Evolutionary conservation across 2,797 vertebrate species (phyloP), one percentile per base, ranked within the genome.

Genomic region (Smutsia gigantea): DNA sequence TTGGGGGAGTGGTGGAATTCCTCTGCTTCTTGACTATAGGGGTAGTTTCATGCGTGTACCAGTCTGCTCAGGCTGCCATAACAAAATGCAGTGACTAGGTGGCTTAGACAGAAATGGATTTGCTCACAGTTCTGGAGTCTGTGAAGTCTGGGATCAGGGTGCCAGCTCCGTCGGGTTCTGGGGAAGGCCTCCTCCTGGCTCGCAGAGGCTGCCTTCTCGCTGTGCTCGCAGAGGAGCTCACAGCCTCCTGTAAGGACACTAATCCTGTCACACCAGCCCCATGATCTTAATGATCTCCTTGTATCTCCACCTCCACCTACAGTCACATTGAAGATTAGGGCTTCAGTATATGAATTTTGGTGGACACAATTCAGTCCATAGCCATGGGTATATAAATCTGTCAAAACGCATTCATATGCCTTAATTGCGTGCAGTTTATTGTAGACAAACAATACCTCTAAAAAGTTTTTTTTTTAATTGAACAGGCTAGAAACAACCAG

Each of bases 401-500:
- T 51, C 34, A 68, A 55, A 82, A 88, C 25, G 63, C 61, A 59
- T 81, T 49, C 23, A 6, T 63, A 19, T 77, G 31, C 31, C 90
- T 90, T 61, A 37, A 61, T 42, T 79, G 17, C 87, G 27, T 75
- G 1, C 4, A 63, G 2, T 79, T 93, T 89, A 25, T 90, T 87
- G 23, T 23, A 81, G 11, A 37, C 39, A 69, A 87, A 46, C 9
- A 31, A 8, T 37, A 66, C 19, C 19, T 93, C 34, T n/a, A 83
- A 90, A 49, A 93, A 92, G 34, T 93, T 69, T 84, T 64, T 31
- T 42, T n/a, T n/a, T n/a, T n/a, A 86, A 64, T 21, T 7, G 15
- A 64, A 79, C 55, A 81, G 25, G 10, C 15, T n/a, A 37, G 34
- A 64, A 69, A 42, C 29, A 49, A 53, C 5, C 29, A 63, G 49